Conservation (phyloP, 2,797 vertebrate genomes). For the Hyperoplus immaculatus region DNA sequence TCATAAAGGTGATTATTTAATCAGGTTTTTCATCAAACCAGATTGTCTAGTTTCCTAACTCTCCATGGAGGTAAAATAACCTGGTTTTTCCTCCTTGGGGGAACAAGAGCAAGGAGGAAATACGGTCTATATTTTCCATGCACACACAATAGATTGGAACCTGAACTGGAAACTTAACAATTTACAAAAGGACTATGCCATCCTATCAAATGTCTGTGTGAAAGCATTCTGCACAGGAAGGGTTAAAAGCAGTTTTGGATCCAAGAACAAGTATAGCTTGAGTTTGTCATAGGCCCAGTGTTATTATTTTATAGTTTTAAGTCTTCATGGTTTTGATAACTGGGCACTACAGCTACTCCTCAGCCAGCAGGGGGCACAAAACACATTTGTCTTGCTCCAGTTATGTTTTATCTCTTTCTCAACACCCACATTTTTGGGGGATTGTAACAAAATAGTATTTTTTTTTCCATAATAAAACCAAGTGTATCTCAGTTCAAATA, state of each 20-base stretch:
- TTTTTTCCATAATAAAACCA: not conserved
- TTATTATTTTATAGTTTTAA: not conserved
- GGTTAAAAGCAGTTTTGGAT: not conserved
- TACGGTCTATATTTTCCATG: constrained; percentile 49
- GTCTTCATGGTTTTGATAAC: not conserved
- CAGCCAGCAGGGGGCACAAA: constrained; percentile 54
- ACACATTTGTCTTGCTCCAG: not conserved
- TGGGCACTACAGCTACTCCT: not conserved
- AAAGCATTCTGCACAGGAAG: not conserved
- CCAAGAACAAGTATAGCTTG: not conserved
- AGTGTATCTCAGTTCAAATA: not conserved
- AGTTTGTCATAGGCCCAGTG: not conserved
- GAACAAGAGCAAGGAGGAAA: constrained; percentile 52
- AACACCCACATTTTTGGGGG: not conserved
- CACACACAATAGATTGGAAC: constrained; percentile 41
- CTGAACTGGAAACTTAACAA: constrained; percentile 10
- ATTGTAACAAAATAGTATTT: not conserved
- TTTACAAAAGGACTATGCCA: constrained; percentile 17
- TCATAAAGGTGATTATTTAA: constrained; percentile 17
- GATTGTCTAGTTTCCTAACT: constrained; percentile 55
- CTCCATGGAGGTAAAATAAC: constrained; percentile 57
- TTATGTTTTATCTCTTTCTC: not conserved
- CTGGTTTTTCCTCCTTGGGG: constrained; percentile 47
- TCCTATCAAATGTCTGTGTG: constrained; percentile 39
- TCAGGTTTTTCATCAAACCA: constrained; percentile 37